Evolutionary conservation across 30 jellyfish, hydroid and myxozoan genomes (phyloP), one percentile per base, ranked within the genome.

Genomic region (Aurelia sp.): DNA sequence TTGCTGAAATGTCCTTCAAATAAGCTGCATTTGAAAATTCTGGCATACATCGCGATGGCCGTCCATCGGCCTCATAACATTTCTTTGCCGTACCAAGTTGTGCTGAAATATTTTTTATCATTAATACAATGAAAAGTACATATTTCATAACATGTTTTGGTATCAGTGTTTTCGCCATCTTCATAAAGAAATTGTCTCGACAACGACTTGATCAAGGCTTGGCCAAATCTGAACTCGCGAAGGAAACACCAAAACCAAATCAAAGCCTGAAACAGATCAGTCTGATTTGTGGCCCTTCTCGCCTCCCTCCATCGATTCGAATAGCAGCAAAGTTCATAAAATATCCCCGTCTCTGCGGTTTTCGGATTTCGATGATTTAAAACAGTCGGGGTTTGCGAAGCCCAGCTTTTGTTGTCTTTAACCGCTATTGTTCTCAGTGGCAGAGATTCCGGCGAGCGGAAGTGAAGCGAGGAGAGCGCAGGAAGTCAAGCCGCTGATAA

Each of bases 41-140:
- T 15, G 99, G 99, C 97, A 96, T 96, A 50, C 99, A 96, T 11
- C 99, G 91, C 59, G 96, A 92, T 0, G 95, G 92, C 67, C 83
- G 41, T 1, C 97, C 97, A 82, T 90, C 97, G 63, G 78, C 96
- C 76, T 80, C 87, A 24, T 89, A 91, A 63, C 98, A 96, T 78
- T 87, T 86, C 87, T 82, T 93, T 24, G 97, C 98, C 13, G 97
- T 63, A 22, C 96, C 96, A 63, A 53, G 67, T 74, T 89, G 97
- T 35, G 74, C 41, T 63, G 78, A 52, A 4, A 47, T 77, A 65
- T 35, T 44, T 72, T 89, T 69, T 41, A 80, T 52, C 22, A 73
- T 22, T 35, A 66, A 63, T 65, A 19, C 51, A 4, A 70, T 78
- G 53, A 84, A 72, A 61, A 84, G 74, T 9, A 73, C 58, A 18